Base-by-base conservation (phyloP, 2,113 vertebrate genomes). In the Odobenus rosmarus region DNA sequence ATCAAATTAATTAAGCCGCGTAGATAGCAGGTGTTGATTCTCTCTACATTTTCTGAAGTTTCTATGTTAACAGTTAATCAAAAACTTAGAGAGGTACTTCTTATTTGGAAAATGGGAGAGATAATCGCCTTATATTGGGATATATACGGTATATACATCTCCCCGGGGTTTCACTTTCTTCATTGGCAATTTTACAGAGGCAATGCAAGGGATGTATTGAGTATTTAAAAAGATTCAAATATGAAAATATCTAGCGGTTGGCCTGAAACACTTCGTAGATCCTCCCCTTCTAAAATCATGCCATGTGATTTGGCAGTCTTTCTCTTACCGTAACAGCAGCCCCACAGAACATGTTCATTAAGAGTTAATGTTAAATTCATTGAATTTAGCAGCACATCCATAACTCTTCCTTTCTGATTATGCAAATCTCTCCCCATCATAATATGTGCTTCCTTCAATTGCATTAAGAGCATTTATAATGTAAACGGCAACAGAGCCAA, bases 401-500 rank as follows among this genome's bases (percentile, higher is more conserved):
- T 97, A 92, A 53, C 67, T 64, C 88, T 96, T 81, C 21, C 92
- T 97, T 98, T 97, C 86, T 55, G 10, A 82, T 97, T 97, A 89
- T 96, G 88, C 83, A 85, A 36, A 89, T 97, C 76, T 98, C 80
- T 88, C 69, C 36, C 51, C 16, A 33, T 91, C 94, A 88, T 97
- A 59, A 64, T 97, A 83, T 95, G 59, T 88, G 80, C 92, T 98
- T 98, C 87, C 69, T 97, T 90, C 95, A 96, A 93, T 89, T 72
- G 8, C 74, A 87, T 98, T 96, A 97, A 96, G 81, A 97, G 31
- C 88, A 95, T 97, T 97, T 98, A 93, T 98, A 98, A 97, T 96
- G 69, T 98, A 95, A 94, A 96, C 1, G 7, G 57, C 92, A 93
- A 91, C 57, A 88, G 76, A 98, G 76, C 21, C 87, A 96, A 83